Evolutionary conservation across 1,140 invertebrate genomes (phyloP), one percentile per base, ranked within the genome.

Genomic region (Cydia amplana): DNA sequence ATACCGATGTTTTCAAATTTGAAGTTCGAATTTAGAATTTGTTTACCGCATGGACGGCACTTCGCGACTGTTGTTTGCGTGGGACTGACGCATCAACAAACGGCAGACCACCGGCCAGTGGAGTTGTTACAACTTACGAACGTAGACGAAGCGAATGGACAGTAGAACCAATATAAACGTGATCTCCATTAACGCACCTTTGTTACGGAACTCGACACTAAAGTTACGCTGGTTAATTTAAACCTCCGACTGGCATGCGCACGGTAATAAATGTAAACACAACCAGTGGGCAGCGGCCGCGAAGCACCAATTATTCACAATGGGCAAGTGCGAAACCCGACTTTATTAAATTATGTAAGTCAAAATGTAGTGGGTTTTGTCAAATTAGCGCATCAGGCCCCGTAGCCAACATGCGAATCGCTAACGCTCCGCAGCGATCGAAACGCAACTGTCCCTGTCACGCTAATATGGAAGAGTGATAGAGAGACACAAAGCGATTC

Each of bases 11-110:
- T 32, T 70, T 70, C 9, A 36, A 18, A 40, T 43, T 36, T 36
- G n/a, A 64, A 79, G 77, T 72, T 77, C 51, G 78, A 79, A 79
- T 82, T 80, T 78, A 74, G 79, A 79, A 64, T 72, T 75, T 32
- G 74, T 72, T 75, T 72, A 72, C 67, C 73, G 75, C 70, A 70
- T 74, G 75, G 73, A 63, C 55, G 43, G 63, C 77, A 80, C 77
- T 84, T 80, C 80, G 82, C 74, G 75, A 82, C 83, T 85, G 79
- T 78, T 70, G 82, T 81, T 73, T 81, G 84, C 83, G 85, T 75
- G 75, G 80, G 55, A 89, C 88, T 92, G 88, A 90, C 86, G 87
- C 87, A 89, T 88, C 85, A 82, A 82, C 80, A 80, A 81, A 82
- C 82, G 77, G 74, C 77, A 78, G 79, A 86, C 83, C 83, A 76